Evolutionary conservation across 2,113 vertebrate species (phyloP), one percentile per base, ranked within the genome.

Genomic region (Cololabis saira): DNA sequence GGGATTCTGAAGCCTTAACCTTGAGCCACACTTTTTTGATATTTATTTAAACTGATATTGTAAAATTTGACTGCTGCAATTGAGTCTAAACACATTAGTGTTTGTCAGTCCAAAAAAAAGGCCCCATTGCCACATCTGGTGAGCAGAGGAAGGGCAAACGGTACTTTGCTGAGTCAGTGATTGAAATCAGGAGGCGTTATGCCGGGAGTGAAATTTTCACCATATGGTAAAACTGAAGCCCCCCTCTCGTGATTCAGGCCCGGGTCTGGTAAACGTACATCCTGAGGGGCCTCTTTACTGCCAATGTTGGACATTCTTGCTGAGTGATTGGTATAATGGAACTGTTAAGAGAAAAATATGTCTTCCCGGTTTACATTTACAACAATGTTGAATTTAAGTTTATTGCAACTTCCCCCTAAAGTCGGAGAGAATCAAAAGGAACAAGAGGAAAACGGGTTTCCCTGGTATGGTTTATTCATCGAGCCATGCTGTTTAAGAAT

Each of bases 131-230:
- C 67, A 81, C 85, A 90, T 91, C 86, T 90, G 86, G 76, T 57
- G 61, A 87, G 50, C 83, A 88, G 79, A 78, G 74, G 75, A 78
- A 85, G 41, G 51, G 76, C 61, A 57, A 73, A 65, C 47, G 17
- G 43, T n/a, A 49, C 80, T 84, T 75, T 22, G 83, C 83, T 84
- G 85, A 89, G 80, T 90, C 83, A 84, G 78, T 80, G 80, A 89
- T 80, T 80, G 64, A 76, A 82, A 81, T 82, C 56, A 59, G 50
- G 52, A 76, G 67, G 71, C 56, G 18, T 81, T 78, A n/a, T 72
- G 73, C 62, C 74, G 66, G 51, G 55, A 77, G 49, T 71, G 17
- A 84, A 83, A 69, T 70, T 54, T 78, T 85, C 84, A 81, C 74
- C 83, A 87, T 85, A 78, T 87, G 82, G 80, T 74, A 74, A 83